Evolutionary conservation across 2,113 vertebrate genomes (phyloP), one percentile per base, ranked within the genome.

Genomic region (Laticauda laticaudata): DNA sequence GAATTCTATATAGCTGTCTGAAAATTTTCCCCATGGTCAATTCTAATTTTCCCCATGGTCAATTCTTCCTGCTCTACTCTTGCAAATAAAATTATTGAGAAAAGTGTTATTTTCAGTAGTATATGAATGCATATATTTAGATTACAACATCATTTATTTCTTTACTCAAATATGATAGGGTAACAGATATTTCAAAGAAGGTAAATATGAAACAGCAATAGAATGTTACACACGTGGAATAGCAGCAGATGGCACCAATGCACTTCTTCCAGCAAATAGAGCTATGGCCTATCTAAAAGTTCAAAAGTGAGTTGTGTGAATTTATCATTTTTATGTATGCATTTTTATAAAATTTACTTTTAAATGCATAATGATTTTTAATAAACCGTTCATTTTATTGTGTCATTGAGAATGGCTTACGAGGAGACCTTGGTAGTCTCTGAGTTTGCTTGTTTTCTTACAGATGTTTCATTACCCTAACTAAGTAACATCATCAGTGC

Each of bases 151-250:
- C 14, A 69, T 64, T 34, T 69, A 34, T 55, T 61, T 43, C 39
- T 86, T 20, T 53, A 21, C 45, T 14, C 43, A 85, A 92, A 86
- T 91, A 3, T 89, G 61, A 61, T 90, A 99, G 99, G 99, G 99
- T 14, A 99, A 99, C 18, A 98, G 97, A 57, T 99, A 99, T 96
- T 99, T 99, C 96, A 99, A 99, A 97, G 98, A 99, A 94, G 99
- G 99, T 0, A 99, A 98, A 90, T 99, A 99, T 0, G 98, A 99
- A 94, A 96, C 97, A 55, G 99, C 99, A 1, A 98, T 98, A 48
- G 98, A 99, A 14, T 99, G 98, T 93, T 99, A 99, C 92, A 98
- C 97, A 75, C 97, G 96, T 91, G 99, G 99, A 18, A 98, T 99
- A 48, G 97, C 98, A 97, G 99, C 98, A 29, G 99, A 99, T 98